These are phyloP conservation scores for Argyra leucocephala DNA, from an alignment of 2,888 invertebrate genomes.

Conservation along the genomic window DNA sequence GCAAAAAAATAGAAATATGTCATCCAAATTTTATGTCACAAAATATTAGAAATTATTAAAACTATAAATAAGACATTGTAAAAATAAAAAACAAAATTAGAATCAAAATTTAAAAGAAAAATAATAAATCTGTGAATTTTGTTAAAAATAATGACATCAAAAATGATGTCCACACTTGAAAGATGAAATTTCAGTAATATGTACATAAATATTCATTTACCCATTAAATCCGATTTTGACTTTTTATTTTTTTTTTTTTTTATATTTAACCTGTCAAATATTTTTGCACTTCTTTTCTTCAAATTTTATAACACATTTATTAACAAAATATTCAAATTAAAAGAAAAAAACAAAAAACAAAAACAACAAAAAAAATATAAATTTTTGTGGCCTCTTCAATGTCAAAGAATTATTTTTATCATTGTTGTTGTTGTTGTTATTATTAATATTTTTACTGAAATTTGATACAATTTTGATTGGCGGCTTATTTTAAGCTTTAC, in stretches of 20 bases:
- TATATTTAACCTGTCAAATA: background rate
- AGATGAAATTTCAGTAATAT: background rate
- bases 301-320: background rate
- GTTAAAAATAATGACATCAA: slow-evolving; percentile 1
- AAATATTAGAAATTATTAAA: too few relatives aligned
- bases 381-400: background rate
- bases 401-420: background rate
- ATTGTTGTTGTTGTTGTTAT: background rate
- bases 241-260: too few relatives aligned
- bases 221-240: slow-evolving; percentile 6
- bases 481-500: background rate
- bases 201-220: background rate
- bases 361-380: background rate
- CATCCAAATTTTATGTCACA: too few relatives aligned
- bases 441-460: background rate
- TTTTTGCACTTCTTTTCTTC: slow-evolving; percentile 6
- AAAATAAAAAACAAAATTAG: too few relatives aligned
- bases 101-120: too few relatives aligned
- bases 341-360: too few relatives aligned
- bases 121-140: background rate
- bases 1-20: too few relatives aligned
- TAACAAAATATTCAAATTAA: background rate
- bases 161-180: background rate
- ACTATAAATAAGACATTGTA: too few relatives aligned
- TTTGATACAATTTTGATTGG: slow-evolving; percentile 6